phyloP scores from a whole-genome alignment of 1,140 invertebrate species.

The Plutomurus gul region DNA sequence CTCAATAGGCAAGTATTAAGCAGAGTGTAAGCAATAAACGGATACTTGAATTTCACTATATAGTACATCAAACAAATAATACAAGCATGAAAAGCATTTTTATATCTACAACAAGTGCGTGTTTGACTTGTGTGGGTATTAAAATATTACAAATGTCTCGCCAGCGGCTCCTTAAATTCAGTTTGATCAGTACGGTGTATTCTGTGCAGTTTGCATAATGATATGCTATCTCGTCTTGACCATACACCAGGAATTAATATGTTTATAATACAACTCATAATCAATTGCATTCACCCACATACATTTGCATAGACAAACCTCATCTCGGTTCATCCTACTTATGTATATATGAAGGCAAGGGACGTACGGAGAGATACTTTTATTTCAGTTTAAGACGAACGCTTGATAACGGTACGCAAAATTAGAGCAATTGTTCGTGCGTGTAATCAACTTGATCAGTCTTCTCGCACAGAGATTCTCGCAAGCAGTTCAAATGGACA shows the following conservation, averaged over 20 bases:
- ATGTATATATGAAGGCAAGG: too few relatives aligned
- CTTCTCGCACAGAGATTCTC: not conserved
- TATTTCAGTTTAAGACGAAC: not conserved
- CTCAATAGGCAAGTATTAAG: not conserved
- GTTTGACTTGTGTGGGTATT: conserved; percentile 10
- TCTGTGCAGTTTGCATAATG: not conserved
- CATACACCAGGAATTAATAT: conserved; percentile 2
- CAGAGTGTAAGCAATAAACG: not conserved
- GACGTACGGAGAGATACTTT: too few relatives aligned
- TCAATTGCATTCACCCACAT: conserved; percentile 17
- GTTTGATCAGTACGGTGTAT: not conserved
- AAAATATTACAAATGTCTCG: conserved; percentile 9
- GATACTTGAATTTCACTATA: not conserved
- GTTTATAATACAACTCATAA: not conserved
- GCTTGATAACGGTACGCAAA: not conserved
- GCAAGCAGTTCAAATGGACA: not conserved
- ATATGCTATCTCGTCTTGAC: not conserved
- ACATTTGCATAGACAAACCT: not conserved
- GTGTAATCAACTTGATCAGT: conserved; percentile 17
- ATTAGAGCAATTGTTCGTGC: conserved; percentile 20
- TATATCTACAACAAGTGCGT: not conserved
- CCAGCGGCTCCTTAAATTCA: conserved; percentile 9
- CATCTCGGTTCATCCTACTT: too few relatives aligned
- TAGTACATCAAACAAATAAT: not conserved
- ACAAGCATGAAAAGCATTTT: not conserved